Percentiles rank a stretch among this genome's conserved stretches.
These are phyloP conservation scores for Drymodes brunneopygia DNA, from an alignment of 2,113 vertebrate species.

Conservation along the genomic window DNA sequence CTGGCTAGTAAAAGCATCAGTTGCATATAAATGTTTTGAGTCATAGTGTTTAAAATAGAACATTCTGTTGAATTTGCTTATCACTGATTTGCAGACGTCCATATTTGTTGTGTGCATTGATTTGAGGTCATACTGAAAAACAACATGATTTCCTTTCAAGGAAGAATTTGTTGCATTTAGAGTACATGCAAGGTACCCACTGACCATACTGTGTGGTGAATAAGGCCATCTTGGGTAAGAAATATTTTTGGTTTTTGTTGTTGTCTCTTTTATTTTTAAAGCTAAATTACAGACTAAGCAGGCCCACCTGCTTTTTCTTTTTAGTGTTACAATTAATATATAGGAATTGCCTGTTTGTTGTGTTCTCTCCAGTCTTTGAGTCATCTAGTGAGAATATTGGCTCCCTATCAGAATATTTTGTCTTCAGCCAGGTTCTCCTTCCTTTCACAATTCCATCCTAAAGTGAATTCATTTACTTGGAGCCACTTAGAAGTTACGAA, in stretches of 20 bases:
- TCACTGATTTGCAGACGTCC: not conserved
- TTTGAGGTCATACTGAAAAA: not conserved
- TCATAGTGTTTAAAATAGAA: not conserved
- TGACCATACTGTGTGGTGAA: not conserved
- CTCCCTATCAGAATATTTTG: not conserved
- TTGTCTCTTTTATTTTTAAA: not conserved
- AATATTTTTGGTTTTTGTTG: accelerated
- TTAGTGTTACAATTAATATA: not conserved
- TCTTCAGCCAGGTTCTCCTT: not conserved
- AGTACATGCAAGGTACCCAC: not conserved
- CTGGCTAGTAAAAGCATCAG: not conserved
- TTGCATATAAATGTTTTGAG: not conserved
- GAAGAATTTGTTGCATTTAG: not conserved
- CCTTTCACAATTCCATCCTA: not conserved
- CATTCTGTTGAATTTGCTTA: not conserved
- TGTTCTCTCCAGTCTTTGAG: not conserved
- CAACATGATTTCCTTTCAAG: not conserved
- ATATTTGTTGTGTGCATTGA: not conserved
- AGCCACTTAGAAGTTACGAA: not conserved
- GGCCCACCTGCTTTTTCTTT: not conserved
- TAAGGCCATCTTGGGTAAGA: not conserved
- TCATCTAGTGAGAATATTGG: not conserved
- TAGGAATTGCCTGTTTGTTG: not conserved
- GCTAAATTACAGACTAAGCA: not conserved
- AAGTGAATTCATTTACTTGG: not conserved